Base-by-base conservation (phyloP, 2,113 vertebrate genomes). In the Brachirus orientalis region DNA sequence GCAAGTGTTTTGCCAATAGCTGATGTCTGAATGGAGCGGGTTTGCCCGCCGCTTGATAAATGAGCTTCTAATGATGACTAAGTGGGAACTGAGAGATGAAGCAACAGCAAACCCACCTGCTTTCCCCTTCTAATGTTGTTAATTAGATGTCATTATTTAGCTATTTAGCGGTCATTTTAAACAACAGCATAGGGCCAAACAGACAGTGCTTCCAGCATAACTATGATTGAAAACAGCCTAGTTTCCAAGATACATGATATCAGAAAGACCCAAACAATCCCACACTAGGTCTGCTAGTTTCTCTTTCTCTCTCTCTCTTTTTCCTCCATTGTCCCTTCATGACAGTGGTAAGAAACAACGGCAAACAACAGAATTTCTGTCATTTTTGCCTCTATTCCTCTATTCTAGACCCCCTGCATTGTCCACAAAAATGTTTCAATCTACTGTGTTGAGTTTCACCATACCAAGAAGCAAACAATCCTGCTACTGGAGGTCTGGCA, bases 71-170 rank as follows among this genome's bases (percentile, higher is more conserved):
- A 83, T 88, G 85, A 92, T 88, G 81, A 77, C 73, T 72, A 72
- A 77, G 81, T 77, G 75, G 70, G 64, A 80, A 87, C 57, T 63
- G 62, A 77, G 69, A 76, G 61, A 80, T 83, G 63, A 83, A 78
- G 82, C 62, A 58, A 73, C 45, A 19, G 48, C 73, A 79, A 86
- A 75, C 84, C 71, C 82, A 86, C 82, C 86, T 90, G 86, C 65
- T 60, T 82, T 86, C 63, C 47, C 76, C 73, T 58, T 85, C 60
- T 78, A 47, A 78, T 83, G 86, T 86, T 83, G 75, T 80, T 84
- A 82, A 89, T 89, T 86, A 86, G 70, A 68, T 70, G 68, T 79
- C 80, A 88, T 84, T 75, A 73, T 83, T 75, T 76, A 82, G 79
- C 71, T 82, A 80, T 88, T 86, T 88, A 77, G 75, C 35, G 14